Percentiles rank a stretch among this genome's conserved stretches.
Conservation (phyloP, 1,140 invertebrate species). For the Drosophila miranda region DNA sequence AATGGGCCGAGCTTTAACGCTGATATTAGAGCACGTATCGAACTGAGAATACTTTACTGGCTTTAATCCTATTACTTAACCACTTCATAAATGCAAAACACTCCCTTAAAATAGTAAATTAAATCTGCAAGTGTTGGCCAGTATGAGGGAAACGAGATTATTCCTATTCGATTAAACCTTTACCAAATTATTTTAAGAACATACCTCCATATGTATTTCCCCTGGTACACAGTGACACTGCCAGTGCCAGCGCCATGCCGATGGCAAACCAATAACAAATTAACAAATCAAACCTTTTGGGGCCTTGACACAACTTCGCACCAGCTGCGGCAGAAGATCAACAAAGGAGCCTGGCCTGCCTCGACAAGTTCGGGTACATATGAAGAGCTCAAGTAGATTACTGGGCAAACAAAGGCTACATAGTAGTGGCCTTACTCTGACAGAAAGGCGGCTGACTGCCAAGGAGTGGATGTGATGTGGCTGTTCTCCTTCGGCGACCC, state of each 20-base stretch:
- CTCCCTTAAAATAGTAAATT: no score
- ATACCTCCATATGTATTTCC: no score
- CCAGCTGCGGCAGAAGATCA: conserved; percentile 68
- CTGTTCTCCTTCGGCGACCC: conserved; percentile 47
- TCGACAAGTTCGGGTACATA: not conserved
- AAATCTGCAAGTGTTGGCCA: no score
- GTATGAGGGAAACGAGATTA: no score
- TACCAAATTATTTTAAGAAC: no score
- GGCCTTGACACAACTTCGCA: conserved; percentile 62
- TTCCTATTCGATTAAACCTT: no score
- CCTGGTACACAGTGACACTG: no score
- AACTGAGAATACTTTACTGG: no score
- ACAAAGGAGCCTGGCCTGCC: conserved; percentile 39
- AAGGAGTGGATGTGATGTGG: conserved; percentile 23
- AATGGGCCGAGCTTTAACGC: conserved; percentile 2
- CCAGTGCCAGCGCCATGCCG: conserved; percentile 5
- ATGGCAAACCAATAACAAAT: conserved; percentile 65
- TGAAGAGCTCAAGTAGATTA: conserved; percentile 59
- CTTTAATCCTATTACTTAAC: no score
- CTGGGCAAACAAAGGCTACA: conserved; percentile 60
- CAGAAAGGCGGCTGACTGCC: not conserved
- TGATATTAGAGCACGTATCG: not conserved
- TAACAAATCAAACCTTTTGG: conserved; percentile 67
- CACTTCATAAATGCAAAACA: no score
- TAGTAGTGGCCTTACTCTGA: conserved; percentile 13